phyloP scores from a whole-genome alignment of 2,797 vertebrate genomes.

The Pelochelys cantorii region DNA sequence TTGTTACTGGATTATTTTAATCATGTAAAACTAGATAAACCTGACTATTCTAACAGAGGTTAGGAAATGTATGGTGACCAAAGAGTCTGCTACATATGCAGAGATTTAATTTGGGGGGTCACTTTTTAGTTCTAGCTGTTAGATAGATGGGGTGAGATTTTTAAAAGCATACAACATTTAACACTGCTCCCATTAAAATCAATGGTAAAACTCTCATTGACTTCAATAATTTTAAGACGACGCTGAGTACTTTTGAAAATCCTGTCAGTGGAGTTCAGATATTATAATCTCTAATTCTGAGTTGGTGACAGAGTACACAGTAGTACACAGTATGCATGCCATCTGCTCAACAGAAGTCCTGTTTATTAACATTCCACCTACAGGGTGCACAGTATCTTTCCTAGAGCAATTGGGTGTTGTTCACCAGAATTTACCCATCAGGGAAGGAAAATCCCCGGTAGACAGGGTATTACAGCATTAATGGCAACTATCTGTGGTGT shows the following conservation, averaged over 20 bases:
- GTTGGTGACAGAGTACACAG: not conserved
- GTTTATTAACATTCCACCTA: not conserved
- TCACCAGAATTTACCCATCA: not conserved
- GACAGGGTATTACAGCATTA: too few relatives aligned
- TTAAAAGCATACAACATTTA: not conserved
- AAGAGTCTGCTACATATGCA: too few relatives aligned
- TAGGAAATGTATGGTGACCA: too few relatives aligned
- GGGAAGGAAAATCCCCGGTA: too few relatives aligned
- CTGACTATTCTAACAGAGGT: too few relatives aligned
- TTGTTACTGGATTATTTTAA: too few relatives aligned
- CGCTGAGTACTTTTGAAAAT: not conserved
- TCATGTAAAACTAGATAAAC: too few relatives aligned
- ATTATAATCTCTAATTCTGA: not conserved
- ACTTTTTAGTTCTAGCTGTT: too few relatives aligned
- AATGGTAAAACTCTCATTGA: too few relatives aligned
- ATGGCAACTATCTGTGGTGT: too few relatives aligned
- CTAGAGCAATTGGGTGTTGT: not conserved
- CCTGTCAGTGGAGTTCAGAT: not conserved
- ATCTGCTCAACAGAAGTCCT: not conserved
- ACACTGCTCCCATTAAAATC: not conserved
- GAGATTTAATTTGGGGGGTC: too few relatives aligned
- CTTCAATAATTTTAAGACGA: not conserved
- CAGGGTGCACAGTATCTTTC: not conserved
- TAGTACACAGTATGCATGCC: not conserved
- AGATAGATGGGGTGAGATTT: too few relatives aligned